Evolutionary conservation across 2,888 invertebrate species (phyloP).

Genomic region (Leucoptera coffeella): DNA sequence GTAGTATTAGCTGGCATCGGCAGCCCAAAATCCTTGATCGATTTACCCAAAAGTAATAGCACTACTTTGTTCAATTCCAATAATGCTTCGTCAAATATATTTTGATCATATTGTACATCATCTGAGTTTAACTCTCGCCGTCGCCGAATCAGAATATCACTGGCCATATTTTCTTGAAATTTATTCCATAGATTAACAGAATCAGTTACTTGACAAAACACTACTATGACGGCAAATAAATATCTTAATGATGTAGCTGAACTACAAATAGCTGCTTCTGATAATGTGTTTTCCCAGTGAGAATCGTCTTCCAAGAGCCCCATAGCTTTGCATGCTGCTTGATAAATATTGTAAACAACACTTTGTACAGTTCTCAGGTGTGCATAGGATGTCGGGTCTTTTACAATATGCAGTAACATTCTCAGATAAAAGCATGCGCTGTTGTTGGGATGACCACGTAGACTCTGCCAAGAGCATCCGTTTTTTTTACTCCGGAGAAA

Average conservation of each 20-base stretch:
- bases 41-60: conserved; percentile 9
- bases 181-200: conserved; percentile 10
- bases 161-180: conserved; percentile 10
- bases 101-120: conserved; percentile 8
- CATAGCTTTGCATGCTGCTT: conserved; percentile 9
- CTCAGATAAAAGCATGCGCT: conserved; percentile 9
- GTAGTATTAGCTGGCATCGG: conserved; percentile 11
- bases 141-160: conserved; percentile 10
- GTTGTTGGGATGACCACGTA: conserved; percentile 8
- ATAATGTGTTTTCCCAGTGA: conserved; percentile 11
- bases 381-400: conserved; percentile 13
- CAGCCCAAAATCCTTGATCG: conserved; percentile 10
- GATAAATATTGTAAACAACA: conserved; percentile 6
- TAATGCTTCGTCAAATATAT: conserved; percentile 8
- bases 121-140: conserved; percentile 9
- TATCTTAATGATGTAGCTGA: conserved; percentile 9
- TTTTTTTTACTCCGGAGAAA: conserved; percentile 9
- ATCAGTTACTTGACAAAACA: conserved; percentile 10
- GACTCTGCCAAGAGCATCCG: conserved; percentile 9
- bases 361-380: conserved; percentile 6
- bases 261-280: conserved; percentile 10
- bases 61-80: conserved; percentile 9
- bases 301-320: conserved; percentile 11
- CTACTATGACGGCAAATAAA: conserved; percentile 10
- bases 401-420: conserved; percentile 10